These are phyloP conservation scores for Megalurothrips usitatus DNA, from an alignment of 2,888 invertebrate genomes.

Conservation along the genomic window DNA sequence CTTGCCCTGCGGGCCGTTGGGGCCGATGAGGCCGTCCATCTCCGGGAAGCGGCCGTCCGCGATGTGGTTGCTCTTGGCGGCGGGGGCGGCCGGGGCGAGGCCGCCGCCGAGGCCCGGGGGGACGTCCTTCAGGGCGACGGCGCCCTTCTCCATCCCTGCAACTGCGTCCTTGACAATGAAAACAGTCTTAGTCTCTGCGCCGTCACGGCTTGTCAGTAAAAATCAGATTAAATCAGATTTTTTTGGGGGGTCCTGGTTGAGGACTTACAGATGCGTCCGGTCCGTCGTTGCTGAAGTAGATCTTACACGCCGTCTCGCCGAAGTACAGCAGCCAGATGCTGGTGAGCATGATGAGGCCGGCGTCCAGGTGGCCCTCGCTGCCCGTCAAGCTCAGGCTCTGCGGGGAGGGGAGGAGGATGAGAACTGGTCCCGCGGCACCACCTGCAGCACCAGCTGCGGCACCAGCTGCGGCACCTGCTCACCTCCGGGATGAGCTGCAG, in stretches of 20 bases:
- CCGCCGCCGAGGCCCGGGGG: not conserved
- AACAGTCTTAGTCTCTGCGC: not conserved
- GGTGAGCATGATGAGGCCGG: constrained; percentile 38
- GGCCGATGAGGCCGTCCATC: not conserved
- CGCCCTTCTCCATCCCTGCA: constrained; percentile 10
- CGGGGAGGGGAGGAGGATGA: not conserved
- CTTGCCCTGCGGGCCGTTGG: not conserved
- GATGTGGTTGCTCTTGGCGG: not conserved
- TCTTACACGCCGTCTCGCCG: constrained; percentile 39
- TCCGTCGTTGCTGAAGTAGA: constrained; percentile 35
- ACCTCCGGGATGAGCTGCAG: constrained; percentile 57
- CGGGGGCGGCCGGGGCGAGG: not conserved
- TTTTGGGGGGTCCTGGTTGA: too few species aligned
- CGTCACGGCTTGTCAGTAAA: too few species aligned
- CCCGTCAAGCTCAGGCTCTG: constrained; percentile 39
- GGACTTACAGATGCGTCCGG: not conserved
- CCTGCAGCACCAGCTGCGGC: not conserved
- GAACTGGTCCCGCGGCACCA: not conserved
- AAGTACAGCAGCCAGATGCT: constrained; percentile 40
- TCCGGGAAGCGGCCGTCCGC: not conserved
- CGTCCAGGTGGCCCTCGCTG: constrained; percentile 37
- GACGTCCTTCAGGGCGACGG: not conserved
- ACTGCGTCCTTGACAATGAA: constrained; percentile 11
- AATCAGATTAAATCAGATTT: too few species aligned
- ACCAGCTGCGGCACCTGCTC: constrained; percentile 29